Evolutionary conservation across 2,888 invertebrate genomes (phyloP).

Genomic region (Neoitamus cyanurus): DNA sequence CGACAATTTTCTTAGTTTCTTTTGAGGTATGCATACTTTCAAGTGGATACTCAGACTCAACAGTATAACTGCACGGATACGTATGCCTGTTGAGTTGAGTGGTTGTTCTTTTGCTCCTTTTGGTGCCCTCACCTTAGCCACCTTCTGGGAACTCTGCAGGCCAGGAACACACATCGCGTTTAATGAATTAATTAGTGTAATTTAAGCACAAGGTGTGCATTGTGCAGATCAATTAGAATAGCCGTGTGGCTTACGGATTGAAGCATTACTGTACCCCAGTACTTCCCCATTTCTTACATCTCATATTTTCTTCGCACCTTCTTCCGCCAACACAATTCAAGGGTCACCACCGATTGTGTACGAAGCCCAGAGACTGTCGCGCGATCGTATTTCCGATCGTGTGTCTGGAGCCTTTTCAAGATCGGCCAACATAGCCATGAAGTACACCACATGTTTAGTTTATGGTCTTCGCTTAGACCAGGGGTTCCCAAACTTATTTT

Average conservation of each 20-base stretch:
- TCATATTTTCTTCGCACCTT: neutral
- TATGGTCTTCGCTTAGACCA: neutral
- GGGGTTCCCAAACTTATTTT: no score
- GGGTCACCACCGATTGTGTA: neutral
- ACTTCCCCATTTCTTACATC: neutral
- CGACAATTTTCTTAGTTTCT: neutral
- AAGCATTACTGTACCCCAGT: neutral
- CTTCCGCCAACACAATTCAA: neutral
- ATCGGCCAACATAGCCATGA: neutral
- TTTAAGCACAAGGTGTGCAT: neutral
- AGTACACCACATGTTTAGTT: neutral
- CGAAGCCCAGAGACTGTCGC: neutral
- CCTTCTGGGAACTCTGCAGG: neutral
- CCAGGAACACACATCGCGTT: neutral
- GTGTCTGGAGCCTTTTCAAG: neutral
- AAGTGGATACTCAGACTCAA: no score
- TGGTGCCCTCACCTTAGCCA: neutral
- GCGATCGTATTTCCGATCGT: neutral
- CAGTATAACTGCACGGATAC: no score
- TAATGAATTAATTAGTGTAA: neutral
- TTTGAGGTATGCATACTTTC: neutral
- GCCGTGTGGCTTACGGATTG: neutral
- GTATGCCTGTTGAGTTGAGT: no score
- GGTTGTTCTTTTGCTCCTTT: neutral
- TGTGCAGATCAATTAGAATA: neutral